Base-by-base conservation (phyloP, 2,113 vertebrate genomes). In the Gadus macrocephalus region DNA sequence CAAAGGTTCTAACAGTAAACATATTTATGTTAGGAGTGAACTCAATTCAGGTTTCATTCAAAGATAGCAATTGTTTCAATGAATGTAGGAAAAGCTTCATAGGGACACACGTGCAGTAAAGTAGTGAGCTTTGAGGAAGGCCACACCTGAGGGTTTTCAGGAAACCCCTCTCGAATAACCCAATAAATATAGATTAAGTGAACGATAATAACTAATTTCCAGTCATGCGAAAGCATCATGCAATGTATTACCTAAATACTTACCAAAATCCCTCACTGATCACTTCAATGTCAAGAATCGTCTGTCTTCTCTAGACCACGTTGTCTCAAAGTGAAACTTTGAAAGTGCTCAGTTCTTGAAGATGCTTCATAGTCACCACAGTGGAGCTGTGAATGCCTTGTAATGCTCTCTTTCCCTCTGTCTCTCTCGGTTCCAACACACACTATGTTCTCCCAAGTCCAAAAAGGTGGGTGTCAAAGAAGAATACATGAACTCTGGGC, bases 71-170 rank as follows among this genome's bases (percentile, higher is more conserved):
- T 12, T 49, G 42, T 49, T 9, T 49, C 11, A 9, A 49, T 49
- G 42, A 49, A 9, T 12, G 42, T 49, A 49, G 42, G 42, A 49
- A 53, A 19, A 53, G 63, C 71, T 78, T 75, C 81, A 62, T 68
- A 69, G 64, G 69, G 22, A 72, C 19, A 67, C 60, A 49, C 67
- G 70, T 25, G 25, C 49, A 78, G 53, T 22, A 64, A 17, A 73
- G 38, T 66, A 68, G 70, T 83, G 64, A 81, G 71, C 64, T 77
- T 76, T 76, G 4, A 76, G 85, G 76, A 84, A 83, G 71, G 87
- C 82, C 82, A 87, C 84, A 90, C 85, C 88, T 90, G 83, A 75
- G 27, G 71, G 75, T 17, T 5, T 76, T 77, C 81, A 85, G 86
- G 81, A 90, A 89, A 82, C 81, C 80, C 69, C 71, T 75, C 81